phyloP scores from a whole-genome alignment of 2,797 vertebrate genomes.

The Catamblyrhynchus diadema region DNA sequence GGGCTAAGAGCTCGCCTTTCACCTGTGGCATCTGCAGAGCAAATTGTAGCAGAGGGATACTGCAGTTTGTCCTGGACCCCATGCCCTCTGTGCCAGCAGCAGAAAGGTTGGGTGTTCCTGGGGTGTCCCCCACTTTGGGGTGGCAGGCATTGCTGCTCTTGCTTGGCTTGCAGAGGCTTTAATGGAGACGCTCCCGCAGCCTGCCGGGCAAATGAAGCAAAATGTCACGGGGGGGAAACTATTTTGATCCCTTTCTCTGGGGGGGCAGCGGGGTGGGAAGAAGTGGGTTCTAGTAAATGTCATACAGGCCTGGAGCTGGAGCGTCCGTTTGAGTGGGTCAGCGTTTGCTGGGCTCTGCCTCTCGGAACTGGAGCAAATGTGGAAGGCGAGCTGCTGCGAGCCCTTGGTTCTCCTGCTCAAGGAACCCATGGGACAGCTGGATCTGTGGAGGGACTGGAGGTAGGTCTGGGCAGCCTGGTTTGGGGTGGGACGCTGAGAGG shows the following conservation, averaged over 20 bases:
- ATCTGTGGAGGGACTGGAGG: conserved; percentile 36
- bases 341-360: background rate
- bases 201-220: conserved; percentile 13
- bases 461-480: background rate
- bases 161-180: background rate
- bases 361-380: background rate
- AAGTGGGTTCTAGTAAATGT: conserved; percentile 40
- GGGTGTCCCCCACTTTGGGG: background rate
- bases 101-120: background rate
- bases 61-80: background rate
- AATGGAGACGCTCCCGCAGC: background rate
- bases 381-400: background rate
- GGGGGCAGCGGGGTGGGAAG: conserved; percentile 23
- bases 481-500: background rate
- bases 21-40: background rate
- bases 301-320: background rate
- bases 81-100: background rate
- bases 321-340: background rate
- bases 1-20: conserved; percentile 31
- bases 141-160: background rate
- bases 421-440: conserved; percentile 15
- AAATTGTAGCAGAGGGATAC: background rate
- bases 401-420: background rate
- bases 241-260: conserved; percentile 45
- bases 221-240: conserved; percentile 49